These are phyloP conservation scores for Drosophila nigrodunni DNA, from an alignment of 1,140 invertebrate species.

Conservation along the genomic window DNA sequence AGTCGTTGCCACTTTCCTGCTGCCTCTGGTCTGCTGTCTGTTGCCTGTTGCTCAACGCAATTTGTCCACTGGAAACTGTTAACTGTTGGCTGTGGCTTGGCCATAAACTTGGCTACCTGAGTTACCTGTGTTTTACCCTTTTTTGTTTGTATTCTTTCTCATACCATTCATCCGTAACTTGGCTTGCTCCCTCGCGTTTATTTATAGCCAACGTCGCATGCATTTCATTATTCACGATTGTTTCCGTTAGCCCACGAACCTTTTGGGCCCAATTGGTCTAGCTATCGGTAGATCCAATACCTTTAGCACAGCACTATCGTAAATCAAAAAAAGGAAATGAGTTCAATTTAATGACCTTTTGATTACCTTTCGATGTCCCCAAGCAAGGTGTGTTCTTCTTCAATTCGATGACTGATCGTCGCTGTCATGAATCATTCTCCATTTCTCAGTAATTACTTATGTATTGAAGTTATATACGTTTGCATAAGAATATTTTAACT, in stretches of 20 bases:
- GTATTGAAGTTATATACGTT: slow-evolving; percentile 14
- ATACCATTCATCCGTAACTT: slow-evolving; percentile 61
- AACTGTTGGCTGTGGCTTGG: slow-evolving; percentile 2
- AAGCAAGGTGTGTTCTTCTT: slow-evolving; percentile 58
- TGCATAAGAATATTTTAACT: slow-evolving; percentile 32
- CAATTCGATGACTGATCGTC: slow-evolving; percentile 55
- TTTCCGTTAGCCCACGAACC: slow-evolving; percentile 68
- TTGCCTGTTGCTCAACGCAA: slow-evolving; percentile 11
- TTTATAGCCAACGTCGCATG: slow-evolving; percentile 58
- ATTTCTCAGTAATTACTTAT: slow-evolving; percentile 59
- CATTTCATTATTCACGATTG: slow-evolving; percentile 71
- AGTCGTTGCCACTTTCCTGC: slow-evolving; percentile 5
- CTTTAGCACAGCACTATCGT: slow-evolving; percentile 33
- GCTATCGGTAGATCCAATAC: slow-evolving; percentile 22
- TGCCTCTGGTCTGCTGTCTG: neutral
- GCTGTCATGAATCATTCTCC: slow-evolving; percentile 55
- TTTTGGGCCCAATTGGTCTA: slow-evolving; percentile 30
- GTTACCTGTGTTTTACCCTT: slow-evolving; percentile 33
- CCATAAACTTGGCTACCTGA: slow-evolving; percentile 42
- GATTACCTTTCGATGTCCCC: slow-evolving; percentile 40
- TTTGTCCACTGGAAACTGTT: slow-evolving; percentile 19
- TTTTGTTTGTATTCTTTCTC: slow-evolving; percentile 50
- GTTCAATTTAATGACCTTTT: slow-evolving; percentile 69
- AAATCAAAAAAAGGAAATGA: slow-evolving; percentile 54
- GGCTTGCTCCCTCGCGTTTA: slow-evolving; percentile 25